A percentile compares a stretch with the other conserved stretches of the same genome.
phyloP scores from a whole-genome alignment of 1,140 invertebrate species.

The Caenorhabditis remanei region DNA sequence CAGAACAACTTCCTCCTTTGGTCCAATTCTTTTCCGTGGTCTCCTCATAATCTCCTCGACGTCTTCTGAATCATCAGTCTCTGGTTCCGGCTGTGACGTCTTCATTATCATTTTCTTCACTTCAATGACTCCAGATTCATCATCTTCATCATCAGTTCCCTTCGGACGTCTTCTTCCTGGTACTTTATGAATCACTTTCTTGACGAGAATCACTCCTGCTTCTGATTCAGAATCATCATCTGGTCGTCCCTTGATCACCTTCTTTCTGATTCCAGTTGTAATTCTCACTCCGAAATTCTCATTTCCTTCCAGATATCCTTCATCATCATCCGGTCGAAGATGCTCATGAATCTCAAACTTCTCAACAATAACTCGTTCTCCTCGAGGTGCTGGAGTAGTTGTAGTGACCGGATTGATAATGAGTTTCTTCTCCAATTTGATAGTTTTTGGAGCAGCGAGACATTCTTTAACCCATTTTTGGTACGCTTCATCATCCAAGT shows the following conservation, averaged over 20 bases:
- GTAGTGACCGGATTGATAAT: background rate
- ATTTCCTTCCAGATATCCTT: slow-evolving; percentile 31
- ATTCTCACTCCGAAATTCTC: slow-evolving; percentile 39
- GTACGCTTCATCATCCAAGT: background rate
- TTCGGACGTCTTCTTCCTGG: background rate
- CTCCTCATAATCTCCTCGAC: slow-evolving; percentile 33
- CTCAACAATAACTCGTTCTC: slow-evolving; percentile 1
- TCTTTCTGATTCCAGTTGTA: background rate
- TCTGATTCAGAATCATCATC: slow-evolving; percentile 39
- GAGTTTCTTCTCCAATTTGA: slow-evolving; percentile 6
- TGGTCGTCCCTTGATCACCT: background rate
- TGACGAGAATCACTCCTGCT: slow-evolving; percentile 30
- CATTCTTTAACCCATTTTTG: slow-evolving; percentile 16
- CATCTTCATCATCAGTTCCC: background rate
- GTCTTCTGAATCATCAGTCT: slow-evolving; percentile 24
- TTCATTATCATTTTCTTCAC: slow-evolving; percentile 24
- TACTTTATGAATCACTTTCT: slow-evolving; percentile 23
- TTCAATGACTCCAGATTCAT: slow-evolving; percentile 33
- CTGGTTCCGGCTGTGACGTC: background rate
- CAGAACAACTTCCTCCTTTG: slow-evolving; percentile 25
- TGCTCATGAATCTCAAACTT: slow-evolving; percentile 7
- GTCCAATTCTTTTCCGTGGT: background rate
- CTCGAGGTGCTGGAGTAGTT: background rate
- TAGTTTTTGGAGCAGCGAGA: background rate
- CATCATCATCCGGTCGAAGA: slow-evolving; percentile 31